phyloP scores from a whole-genome alignment of 2,113 vertebrate species.

The Gallinago undulata region DNA sequence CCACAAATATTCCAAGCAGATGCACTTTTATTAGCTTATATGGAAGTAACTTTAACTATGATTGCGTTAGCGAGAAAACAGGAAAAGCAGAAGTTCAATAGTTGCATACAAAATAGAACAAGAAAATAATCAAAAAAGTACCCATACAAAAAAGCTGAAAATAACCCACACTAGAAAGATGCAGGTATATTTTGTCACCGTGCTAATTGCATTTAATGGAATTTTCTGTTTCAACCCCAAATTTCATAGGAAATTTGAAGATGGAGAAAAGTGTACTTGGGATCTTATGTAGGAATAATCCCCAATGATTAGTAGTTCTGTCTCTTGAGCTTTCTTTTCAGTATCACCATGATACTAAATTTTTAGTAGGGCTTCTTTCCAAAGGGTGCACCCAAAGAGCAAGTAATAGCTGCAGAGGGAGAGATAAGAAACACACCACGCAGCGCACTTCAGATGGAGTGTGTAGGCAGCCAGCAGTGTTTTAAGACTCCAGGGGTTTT shows the following conservation, averaged over 20 bases:
- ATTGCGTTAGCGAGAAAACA: conserved; percentile 8
- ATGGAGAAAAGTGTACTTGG: background rate
- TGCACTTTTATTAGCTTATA: conserved; percentile 64
- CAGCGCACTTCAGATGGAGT: background rate
- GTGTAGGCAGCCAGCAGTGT: background rate
- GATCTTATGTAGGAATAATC: background rate
- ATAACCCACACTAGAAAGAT: background rate
- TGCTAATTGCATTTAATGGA: background rate
- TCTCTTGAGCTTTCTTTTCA: background rate
- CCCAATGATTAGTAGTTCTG: background rate
- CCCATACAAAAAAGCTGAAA: background rate
- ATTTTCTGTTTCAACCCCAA: background rate
- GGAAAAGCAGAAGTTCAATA: conserved; percentile 15
- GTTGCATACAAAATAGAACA: background rate
- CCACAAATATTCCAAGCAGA: conserved; percentile 54
- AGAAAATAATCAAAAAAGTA: background rate
- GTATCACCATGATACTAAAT: background rate
- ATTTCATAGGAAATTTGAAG: conserved; percentile 3
- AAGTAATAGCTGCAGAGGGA: background rate
- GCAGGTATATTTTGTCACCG: background rate
- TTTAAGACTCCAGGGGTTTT: background rate
- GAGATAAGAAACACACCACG: rapidly evolving
- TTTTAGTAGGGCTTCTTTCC: background rate
- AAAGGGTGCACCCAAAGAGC: background rate
- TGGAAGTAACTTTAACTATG: conserved; percentile 16